phyloP scores from a whole-genome alignment of 2,888 invertebrate genomes.

The Anaspis maculata region DNA sequence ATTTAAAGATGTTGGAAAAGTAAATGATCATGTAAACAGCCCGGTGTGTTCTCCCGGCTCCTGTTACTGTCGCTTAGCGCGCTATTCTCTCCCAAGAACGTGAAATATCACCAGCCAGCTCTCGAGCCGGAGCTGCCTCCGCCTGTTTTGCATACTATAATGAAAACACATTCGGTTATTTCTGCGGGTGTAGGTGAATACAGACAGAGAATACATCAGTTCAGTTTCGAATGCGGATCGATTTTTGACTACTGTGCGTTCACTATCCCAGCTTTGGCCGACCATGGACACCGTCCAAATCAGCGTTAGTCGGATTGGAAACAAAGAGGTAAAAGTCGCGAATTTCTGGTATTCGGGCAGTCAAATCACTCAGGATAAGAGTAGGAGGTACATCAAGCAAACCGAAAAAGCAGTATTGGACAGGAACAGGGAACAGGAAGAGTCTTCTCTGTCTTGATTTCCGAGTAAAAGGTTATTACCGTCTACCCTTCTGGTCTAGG shows the following conservation, averaged over 20 bases:
- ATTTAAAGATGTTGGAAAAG: conserved; percentile 39
- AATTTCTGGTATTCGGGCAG: too few relatives aligned
- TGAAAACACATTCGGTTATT: conserved; percentile 38
- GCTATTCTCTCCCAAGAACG: conserved; percentile 24
- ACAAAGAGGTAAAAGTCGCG: too few relatives aligned
- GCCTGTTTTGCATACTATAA: conserved; percentile 40
- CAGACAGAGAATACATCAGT: conserved; percentile 6
- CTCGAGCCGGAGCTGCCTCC: conserved; percentile 26
- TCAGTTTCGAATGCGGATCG: conserved; percentile 10
- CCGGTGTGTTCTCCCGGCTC: conserved; percentile 26
- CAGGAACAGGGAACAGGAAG: too few relatives aligned
- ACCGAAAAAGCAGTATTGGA: not conserved
- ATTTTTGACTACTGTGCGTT: too few relatives aligned
- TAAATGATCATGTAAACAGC: conserved; percentile 38
- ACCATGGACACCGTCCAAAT: too few relatives aligned
- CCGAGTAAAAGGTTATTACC: too few relatives aligned
- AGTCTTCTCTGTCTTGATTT: too few relatives aligned
- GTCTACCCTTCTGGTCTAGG: too few relatives aligned
- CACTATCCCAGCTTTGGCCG: too few relatives aligned
- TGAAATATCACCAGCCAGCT: conserved; percentile 29
- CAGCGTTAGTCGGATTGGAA: too few relatives aligned
- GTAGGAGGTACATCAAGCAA: not conserved
- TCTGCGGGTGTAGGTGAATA: conserved; percentile 14
- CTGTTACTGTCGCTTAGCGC: conserved; percentile 24
- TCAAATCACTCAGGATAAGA: too few relatives aligned